Evolutionary conservation across 2,888 invertebrate genomes (phyloP).

Genomic region (Dryocosmus kuriphilus): DNA sequence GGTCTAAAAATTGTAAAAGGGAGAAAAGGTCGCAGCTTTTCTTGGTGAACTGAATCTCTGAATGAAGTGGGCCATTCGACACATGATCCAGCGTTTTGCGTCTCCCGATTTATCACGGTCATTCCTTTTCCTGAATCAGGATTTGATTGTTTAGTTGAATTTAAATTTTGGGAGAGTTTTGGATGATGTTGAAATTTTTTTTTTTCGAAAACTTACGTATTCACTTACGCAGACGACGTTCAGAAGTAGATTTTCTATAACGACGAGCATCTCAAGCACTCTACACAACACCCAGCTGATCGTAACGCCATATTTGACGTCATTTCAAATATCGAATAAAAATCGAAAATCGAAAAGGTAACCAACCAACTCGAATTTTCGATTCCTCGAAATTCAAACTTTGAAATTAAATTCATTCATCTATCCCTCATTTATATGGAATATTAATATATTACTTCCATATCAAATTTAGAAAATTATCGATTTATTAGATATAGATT

Average conservation of each 20-base stretch:
- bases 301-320: slow-evolving; percentile 76
- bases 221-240: slow-evolving; percentile 70
- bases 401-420: too few relatives aligned
- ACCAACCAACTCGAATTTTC: slow-evolving; percentile 18
- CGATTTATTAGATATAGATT: too few relatives aligned
- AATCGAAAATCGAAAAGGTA: too few relatives aligned
- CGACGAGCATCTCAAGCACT: slow-evolving; percentile 74
- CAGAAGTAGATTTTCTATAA: slow-evolving; percentile 58
- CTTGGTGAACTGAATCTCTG: background rate
- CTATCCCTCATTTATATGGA: too few relatives aligned
- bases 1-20: slow-evolving; percentile 33
- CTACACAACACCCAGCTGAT: slow-evolving; percentile 77
- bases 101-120: slow-evolving; percentile 51
- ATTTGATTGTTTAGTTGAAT: slow-evolving; percentile 8
- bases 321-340: slow-evolving; percentile 60
- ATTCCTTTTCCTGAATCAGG: background rate
- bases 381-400: background rate
- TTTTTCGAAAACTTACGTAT: slow-evolving; percentile 72
- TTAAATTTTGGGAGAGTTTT: background rate
- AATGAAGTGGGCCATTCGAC: slow-evolving; percentile 60
- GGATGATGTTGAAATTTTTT: background rate
- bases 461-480: too few relatives aligned
- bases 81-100: slow-evolving; percentile 68
- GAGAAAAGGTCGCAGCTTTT: background rate
- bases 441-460: too few relatives aligned